A percentile compares a stretch with the other conserved stretches of the same genome.
These are phyloP conservation scores for Lordiphosa clarofinis DNA, from an alignment of 1,140 invertebrate genomes.

Conservation along the genomic window DNA sequence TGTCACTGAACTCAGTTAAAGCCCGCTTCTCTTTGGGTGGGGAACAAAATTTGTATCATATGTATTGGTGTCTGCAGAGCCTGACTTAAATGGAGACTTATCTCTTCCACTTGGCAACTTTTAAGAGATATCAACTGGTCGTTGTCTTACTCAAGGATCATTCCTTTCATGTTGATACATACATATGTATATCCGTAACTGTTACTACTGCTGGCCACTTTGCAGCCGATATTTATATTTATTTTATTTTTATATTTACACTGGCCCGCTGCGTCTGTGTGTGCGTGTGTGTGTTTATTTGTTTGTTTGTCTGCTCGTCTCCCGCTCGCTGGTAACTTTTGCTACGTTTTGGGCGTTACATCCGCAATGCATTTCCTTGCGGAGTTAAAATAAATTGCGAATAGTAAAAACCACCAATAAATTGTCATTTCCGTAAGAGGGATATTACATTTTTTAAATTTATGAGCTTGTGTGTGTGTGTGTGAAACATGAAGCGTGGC, in stretches of 20 bases:
- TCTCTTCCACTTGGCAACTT: too few species aligned
- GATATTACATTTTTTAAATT: constrained; percentile 79
- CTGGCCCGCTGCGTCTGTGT: constrained; percentile 53
- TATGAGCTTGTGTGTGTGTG: constrained; percentile 52
- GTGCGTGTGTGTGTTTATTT: constrained; percentile 23
- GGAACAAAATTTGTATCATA: too few species aligned
- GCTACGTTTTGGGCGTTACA: constrained; percentile 54
- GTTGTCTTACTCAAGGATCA: neutral
- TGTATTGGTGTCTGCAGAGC: too few species aligned
- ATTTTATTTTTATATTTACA: constrained; percentile 77
- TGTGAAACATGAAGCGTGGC: constrained; percentile 28
- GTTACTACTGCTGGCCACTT: constrained; percentile 45
- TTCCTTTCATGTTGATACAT: too few species aligned
- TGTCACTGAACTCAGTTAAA: too few species aligned
- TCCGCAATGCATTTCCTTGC: constrained; percentile 78
- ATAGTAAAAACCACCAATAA: constrained; percentile 79
- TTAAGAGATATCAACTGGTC: too few species aligned
- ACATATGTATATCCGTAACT: neutral
- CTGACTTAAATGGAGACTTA: too few species aligned
- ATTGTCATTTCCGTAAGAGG: constrained; percentile 79
- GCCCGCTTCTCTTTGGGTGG: too few species aligned
- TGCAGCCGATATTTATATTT: constrained; percentile 75
- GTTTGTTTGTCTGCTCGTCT: constrained; percentile 41
- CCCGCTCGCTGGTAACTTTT: constrained; percentile 70
- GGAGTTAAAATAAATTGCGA: constrained; percentile 79